phyloP scores from a whole-genome alignment of 2,797 vertebrate genomes.

The Eutrigla gurnardus region DNA sequence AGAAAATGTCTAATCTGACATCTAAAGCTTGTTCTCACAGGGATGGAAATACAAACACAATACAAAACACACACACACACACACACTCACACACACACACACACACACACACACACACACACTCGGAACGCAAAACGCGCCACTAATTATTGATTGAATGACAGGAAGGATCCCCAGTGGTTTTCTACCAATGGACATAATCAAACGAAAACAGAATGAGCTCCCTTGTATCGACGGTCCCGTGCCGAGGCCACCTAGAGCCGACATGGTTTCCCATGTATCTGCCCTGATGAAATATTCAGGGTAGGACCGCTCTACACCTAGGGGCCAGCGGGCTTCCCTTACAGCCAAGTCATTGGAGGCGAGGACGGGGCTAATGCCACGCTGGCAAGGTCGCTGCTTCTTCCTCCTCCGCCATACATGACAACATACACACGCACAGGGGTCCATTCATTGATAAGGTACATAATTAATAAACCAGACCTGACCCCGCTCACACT shows the following conservation, averaged over 20 bases:
- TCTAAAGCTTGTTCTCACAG: no score
- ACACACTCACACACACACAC: constrained; percentile 1
- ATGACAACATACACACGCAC: constrained; percentile 50
- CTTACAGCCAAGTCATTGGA: constrained; percentile 47
- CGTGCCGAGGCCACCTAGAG: constrained; percentile 42
- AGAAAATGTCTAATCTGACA: no score
- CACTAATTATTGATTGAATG: constrained; percentile 47
- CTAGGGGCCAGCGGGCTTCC: constrained; percentile 33
- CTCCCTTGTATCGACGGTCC: constrained; percentile 46
- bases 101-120: constrained; percentile 1
- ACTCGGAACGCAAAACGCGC: constrained; percentile 29
- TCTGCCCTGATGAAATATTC: constrained; percentile 73
- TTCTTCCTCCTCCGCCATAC: constrained; percentile 18
- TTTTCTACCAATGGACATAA: constrained; percentile 63
- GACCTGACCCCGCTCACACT: constrained; percentile 67
- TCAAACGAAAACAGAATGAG: constrained; percentile 71
- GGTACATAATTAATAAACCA: constrained; percentile 75
- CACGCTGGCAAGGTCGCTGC: neutral
- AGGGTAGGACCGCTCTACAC: constrained; percentile 54
- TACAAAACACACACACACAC: neutral
- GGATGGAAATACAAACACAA: no score
- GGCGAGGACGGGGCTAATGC: constrained; percentile 28
- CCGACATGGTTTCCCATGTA: constrained; percentile 42
- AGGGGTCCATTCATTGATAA: constrained; percentile 68
- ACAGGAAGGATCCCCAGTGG: constrained; percentile 28